Conservation (phyloP, 2,888 invertebrate genomes). For the Noctua janthe region DNA sequence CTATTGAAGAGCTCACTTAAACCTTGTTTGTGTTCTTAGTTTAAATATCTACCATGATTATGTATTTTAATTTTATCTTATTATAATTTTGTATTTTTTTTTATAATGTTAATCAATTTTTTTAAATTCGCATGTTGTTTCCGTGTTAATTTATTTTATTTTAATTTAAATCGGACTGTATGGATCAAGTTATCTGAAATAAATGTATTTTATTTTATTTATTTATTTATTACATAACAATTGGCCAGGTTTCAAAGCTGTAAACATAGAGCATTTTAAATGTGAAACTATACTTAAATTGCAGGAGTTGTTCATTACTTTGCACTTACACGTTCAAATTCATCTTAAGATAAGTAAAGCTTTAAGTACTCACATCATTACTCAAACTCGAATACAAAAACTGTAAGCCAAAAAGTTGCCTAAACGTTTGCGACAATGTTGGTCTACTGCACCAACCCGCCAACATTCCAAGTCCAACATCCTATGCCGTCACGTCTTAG, state of each 20-base stretch:
- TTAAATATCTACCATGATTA: neutral
- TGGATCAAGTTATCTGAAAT: no score
- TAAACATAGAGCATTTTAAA: neutral
- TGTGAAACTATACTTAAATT: neutral
- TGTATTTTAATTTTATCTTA: no score
- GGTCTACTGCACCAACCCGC: conserved; percentile 11
- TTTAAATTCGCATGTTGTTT: no score
- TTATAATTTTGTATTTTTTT: no score
- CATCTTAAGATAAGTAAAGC: neutral
- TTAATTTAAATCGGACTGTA: no score
- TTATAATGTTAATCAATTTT: no score
- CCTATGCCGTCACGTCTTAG: conserved; percentile 45
- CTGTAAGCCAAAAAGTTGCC: neutral
- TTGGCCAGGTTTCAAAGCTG: neutral
- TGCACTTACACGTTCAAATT: neutral
- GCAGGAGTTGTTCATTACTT: neutral
- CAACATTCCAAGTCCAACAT: conserved; percentile 43
- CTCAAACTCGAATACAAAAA: neutral
- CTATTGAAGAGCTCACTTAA: neutral
- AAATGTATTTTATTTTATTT: no score
- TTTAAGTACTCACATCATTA: neutral
- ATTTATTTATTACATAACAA: neutral
- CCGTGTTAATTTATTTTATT: no score
- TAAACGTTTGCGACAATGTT: conserved; percentile 26
- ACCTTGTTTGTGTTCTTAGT: neutral